Percentiles rank a stretch among this genome's conserved stretches.
Conservation (phyloP, 2,113 vertebrate species). For the Coreoperca whiteheadi region DNA sequence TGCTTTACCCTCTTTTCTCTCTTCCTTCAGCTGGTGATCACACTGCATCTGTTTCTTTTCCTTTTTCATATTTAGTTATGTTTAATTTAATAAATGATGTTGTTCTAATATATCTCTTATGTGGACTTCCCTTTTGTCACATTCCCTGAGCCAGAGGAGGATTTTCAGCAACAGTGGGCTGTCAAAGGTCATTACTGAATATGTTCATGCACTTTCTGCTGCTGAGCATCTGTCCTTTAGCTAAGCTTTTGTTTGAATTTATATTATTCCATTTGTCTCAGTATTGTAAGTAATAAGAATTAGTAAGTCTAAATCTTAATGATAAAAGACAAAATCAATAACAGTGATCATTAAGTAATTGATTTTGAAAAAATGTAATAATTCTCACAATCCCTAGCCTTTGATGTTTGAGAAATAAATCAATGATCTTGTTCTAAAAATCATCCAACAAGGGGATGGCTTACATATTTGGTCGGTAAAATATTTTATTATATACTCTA, state of each 20-base stretch:
- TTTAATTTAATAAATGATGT: background rate
- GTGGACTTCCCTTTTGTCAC: background rate
- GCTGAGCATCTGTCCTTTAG: background rate
- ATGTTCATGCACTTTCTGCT: background rate
- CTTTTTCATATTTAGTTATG: background rate
- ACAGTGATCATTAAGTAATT: constrained; percentile 11
- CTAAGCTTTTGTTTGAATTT: background rate
- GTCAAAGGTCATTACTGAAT: background rate
- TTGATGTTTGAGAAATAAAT: constrained; percentile 7
- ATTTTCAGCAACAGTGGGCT: background rate
- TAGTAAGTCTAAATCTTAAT: constrained; percentile 15
- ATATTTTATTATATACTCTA: background rate
- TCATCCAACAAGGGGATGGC: background rate
- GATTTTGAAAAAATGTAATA: constrained; percentile 34
- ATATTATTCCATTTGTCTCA: background rate
- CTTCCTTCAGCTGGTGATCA: background rate
- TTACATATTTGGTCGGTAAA: background rate
- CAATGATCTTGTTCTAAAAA: background rate
- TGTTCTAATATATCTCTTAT: background rate
- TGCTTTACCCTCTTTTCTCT: background rate
- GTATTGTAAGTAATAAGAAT: background rate
- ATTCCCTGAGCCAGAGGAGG: background rate
- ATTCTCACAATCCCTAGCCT: background rate
- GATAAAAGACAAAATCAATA: constrained; percentile 31
- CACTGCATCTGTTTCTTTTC: background rate